phyloP scores from a whole-genome alignment of 2,797 vertebrate species.

The Poeciliopsis turneri region DNA sequence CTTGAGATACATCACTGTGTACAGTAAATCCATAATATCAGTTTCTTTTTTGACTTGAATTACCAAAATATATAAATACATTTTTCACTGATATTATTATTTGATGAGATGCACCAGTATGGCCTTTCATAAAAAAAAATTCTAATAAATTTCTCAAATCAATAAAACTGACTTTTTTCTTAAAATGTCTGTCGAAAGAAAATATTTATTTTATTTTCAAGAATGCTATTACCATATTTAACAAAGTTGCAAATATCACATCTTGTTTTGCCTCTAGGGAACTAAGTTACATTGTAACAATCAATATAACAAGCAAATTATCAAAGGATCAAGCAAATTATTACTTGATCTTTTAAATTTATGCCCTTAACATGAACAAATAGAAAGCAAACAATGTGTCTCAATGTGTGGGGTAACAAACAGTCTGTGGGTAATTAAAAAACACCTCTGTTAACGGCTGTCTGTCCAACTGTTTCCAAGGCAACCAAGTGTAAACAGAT shows the following conservation, averaged over 20 bases:
- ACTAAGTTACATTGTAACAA: background rate
- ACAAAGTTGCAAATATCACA: background rate
- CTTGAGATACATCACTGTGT: background rate
- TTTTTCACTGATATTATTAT: background rate
- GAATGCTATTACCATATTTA: background rate
- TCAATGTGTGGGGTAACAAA: conserved; percentile 2
- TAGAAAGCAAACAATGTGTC: background rate
- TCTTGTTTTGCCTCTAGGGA: background rate
- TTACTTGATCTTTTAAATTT: background rate
- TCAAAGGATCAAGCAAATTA: background rate
- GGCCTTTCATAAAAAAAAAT: background rate
- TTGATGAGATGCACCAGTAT: background rate
- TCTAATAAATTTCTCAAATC: background rate
- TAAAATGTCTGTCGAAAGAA: background rate
- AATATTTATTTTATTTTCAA: background rate
- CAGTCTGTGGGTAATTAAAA: conserved; percentile 36
- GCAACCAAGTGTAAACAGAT: conserved; percentile 80
- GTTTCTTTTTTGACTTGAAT: background rate
- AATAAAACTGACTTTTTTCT: background rate
- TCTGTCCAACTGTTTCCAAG: conserved; percentile 63
- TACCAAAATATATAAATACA: background rate
- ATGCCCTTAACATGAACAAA: background rate
- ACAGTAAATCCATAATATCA: background rate
- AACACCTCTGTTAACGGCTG: conserved; percentile 34
- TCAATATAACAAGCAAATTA: background rate